Conservation (phyloP, 1,140 invertebrate species). For the Cydia splendana region DNA sequence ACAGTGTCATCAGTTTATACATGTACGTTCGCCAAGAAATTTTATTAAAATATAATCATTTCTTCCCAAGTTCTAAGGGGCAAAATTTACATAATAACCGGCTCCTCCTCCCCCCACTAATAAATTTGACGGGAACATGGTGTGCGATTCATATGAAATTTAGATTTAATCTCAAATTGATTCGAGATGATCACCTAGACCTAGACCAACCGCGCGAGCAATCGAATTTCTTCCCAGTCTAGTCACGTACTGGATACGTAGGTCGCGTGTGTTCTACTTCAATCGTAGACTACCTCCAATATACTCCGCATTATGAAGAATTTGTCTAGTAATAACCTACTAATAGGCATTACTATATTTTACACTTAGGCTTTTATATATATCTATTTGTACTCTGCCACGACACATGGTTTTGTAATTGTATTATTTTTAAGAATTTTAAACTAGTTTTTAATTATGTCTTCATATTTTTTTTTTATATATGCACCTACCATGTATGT, state of each 20-base stretch:
- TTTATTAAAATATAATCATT: too few relatives aligned
- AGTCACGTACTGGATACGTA: constrained; percentile 47
- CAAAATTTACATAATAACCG: constrained; percentile 23
- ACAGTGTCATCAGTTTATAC: too few relatives aligned
- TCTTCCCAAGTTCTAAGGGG: background rate
- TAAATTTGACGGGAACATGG: constrained; percentile 35
- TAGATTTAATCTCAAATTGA: constrained; percentile 60
- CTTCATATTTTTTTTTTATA: too few relatives aligned
- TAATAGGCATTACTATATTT: too few relatives aligned
- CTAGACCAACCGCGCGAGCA: constrained; percentile 44
- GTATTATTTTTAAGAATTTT: too few relatives aligned
- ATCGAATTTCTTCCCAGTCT: constrained; percentile 52
- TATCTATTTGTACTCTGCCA: too few relatives aligned
- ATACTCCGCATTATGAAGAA: background rate
- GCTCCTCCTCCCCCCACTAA: background rate
- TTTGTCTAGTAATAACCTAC: too few relatives aligned
- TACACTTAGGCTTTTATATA: background rate
- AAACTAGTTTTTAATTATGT: too few relatives aligned
- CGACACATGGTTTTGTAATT: too few relatives aligned
- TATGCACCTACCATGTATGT: too few relatives aligned
- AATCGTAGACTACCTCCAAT: constrained; percentile 1
- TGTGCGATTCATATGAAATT: constrained; percentile 45
- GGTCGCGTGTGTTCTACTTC: constrained; percentile 34
- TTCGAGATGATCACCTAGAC: constrained; percentile 51
- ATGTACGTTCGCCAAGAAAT: too few relatives aligned